These are phyloP conservation scores for Sebastiscus albofasciatus DNA, from an alignment of 2,797 vertebrate species.

Conservation along the genomic window DNA sequence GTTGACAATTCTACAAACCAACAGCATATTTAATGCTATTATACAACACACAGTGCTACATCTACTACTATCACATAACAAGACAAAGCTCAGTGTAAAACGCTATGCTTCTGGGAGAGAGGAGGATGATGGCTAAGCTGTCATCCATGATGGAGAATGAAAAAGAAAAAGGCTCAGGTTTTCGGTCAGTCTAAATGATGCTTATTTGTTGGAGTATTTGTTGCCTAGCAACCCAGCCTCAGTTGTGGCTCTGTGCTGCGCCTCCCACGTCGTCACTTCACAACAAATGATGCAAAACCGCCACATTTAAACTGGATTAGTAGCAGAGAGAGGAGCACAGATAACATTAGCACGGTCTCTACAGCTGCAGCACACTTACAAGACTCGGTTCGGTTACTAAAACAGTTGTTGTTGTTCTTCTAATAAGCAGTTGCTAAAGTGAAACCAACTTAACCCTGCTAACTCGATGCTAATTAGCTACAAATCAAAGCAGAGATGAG, in stretches of 20 bases:
- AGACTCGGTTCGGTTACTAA: not conserved
- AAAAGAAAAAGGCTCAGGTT: not conserved
- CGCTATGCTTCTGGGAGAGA: too few species aligned
- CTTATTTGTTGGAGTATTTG: not conserved
- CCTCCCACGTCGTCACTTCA: constrained; percentile 73
- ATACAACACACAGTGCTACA: rapidly evolving
- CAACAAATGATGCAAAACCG: constrained; percentile 58
- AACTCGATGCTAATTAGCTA: constrained; percentile 51
- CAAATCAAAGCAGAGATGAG: not conserved
- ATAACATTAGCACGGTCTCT: rapidly evolving
- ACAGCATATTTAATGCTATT: too few species aligned
- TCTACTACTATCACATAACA: too few species aligned
- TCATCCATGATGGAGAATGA: too few species aligned
- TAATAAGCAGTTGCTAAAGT: too few species aligned
- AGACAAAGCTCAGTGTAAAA: too few species aligned
- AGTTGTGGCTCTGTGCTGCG: constrained; percentile 47
- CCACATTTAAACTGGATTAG: constrained; percentile 71
- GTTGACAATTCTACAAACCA: not conserved
- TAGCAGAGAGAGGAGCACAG: not conserved
- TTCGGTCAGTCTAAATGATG: not conserved
- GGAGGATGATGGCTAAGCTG: too few species aligned
- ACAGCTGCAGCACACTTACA: too few species aligned
- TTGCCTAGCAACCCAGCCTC: constrained; percentile 67
- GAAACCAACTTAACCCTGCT: constrained; percentile 29
- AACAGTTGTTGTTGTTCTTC: not conserved